Evolutionary conservation across 2,797 vertebrate species (phyloP).

Genomic region (Furcifer pardalis): DNA sequence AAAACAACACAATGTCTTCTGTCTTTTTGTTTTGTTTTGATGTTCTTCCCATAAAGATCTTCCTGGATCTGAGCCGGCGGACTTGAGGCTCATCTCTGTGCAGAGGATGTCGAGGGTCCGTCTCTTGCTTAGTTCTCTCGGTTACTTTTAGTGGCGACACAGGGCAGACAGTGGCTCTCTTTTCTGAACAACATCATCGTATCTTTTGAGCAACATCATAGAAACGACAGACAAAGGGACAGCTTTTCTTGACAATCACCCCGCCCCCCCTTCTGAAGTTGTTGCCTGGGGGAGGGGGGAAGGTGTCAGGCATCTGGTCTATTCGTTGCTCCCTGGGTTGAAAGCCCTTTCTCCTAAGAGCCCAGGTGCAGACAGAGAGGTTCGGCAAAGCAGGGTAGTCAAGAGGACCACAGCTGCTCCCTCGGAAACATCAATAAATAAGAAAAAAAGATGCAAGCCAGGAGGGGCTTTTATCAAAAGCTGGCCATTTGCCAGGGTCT

Average conservation of each 20-base stretch:
- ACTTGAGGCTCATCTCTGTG: no score
- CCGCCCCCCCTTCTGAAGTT: conserved; percentile 3
- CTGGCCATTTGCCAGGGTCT: no score
- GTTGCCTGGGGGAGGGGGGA: conserved; percentile 34
- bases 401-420: conserved; percentile 66
- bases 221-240: conserved; percentile 37
- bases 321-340: conserved; percentile 53
- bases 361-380: conserved; percentile 32
- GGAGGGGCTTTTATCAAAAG: no score
- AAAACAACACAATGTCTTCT: no score
- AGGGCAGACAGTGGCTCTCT: conserved; percentile 56
- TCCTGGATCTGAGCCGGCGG: no score
- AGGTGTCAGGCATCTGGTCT: conserved; percentile 33
- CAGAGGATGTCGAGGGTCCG: no score
- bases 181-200: conserved; percentile 26
- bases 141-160: conserved; percentile 52
- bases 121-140: no score
- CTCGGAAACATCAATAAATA: conserved; percentile 66
- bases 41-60: no score
- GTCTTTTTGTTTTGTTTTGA: no score
- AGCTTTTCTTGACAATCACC: not conserved
- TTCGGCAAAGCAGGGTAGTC: not conserved
- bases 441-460: conserved; percentile 55
- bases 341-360: conserved; percentile 56
- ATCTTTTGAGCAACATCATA: no score